Base-by-base conservation (phyloP, 1,140 invertebrate species). In the Bombus polaris region DNA sequence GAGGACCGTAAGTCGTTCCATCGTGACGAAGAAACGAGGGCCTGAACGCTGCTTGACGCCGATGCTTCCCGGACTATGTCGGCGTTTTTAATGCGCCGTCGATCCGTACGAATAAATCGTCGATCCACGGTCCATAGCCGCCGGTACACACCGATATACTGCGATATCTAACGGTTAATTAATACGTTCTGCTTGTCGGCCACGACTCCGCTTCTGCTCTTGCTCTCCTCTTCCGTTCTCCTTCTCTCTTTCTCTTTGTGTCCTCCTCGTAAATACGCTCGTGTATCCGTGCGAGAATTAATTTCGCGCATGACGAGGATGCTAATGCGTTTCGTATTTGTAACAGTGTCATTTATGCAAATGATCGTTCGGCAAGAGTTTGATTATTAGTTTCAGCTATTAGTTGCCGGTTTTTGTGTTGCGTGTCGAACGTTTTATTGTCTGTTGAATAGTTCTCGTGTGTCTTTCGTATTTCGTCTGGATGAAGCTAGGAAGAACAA, bases 11-110 rank as follows among this genome's bases (percentile, higher is more conserved):
- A 65, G 66, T 85, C 78, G 78, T 87, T 82, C 65, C 80, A 72
- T 88, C 81, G 65, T 88, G 89, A 87, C 88, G 90, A 87, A 85
- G 81, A 85, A 86, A 71, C 62, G 66, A 72, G 77, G 79, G 66
- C 62, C 83, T 18, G 78, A 62, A 84, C 70, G 68, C 57, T 62
- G 78, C 85, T 77, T 80, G 76, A 80, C 75, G 85, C 70, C 85
- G 68, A 86, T 72, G 77, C 65, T 81, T 86, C 80, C 85, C 66
- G 66, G 53, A 59, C 76, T 80, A 77, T 71, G 81, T 83, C 44
- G 73, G 39, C 37, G 66, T 84, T 84, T 84, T 84, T 84, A 80
- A 85, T 85, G 77, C 76, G n/a, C 32, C 76, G 32, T 25, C 83
- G 76, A 72, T 80, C 65, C 75, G 12, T 6, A 22, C 42, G 57